Evolutionary conservation across 2,797 vertebrate species (phyloP).

Genomic region (Sebastiscus tertius): DNA sequence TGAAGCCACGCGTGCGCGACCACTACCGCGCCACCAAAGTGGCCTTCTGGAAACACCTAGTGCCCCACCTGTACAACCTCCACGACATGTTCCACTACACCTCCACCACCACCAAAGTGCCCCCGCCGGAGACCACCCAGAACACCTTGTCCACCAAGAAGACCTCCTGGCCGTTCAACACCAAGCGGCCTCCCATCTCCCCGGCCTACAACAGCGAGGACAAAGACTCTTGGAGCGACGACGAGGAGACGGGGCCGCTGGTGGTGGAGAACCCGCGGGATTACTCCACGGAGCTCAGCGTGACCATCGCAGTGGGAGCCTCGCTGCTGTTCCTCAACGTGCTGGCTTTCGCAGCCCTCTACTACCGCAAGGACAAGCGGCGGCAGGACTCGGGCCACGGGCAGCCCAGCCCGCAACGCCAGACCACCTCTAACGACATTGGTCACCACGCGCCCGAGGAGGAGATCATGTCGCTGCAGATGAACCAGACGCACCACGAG

Average conservation of each 20-base stretch:
- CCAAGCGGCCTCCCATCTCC: slow-evolving; percentile 94
- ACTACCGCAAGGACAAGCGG: slow-evolving; percentile 98
- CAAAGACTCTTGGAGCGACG: slow-evolving; percentile 90
- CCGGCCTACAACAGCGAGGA: slow-evolving; percentile 94
- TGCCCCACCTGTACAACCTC: slow-evolving; percentile 96
- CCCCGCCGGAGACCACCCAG: slow-evolving; percentile 93
- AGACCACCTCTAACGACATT: slow-evolving; percentile 87
- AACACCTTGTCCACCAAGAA: slow-evolving; percentile 94
- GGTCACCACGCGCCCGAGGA: slow-evolving; percentile 91
- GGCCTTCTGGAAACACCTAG: slow-evolving; percentile 98
- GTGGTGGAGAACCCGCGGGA: slow-evolving; percentile 94
- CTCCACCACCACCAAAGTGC: slow-evolving; percentile 98
- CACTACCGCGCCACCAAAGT: slow-evolving; percentile 98
- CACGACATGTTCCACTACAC: slow-evolving; percentile 99
- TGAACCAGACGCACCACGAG: slow-evolving; percentile 93
- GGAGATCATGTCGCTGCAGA: slow-evolving; percentile 96
- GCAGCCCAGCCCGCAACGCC: slow-evolving; percentile 92
- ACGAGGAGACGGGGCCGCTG: slow-evolving; percentile 89
- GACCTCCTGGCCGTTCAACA: slow-evolving; percentile 89
- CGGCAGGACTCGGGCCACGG: slow-evolving; percentile 91
- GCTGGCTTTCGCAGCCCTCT: slow-evolving; percentile 95
- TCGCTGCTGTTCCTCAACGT: slow-evolving; percentile 98
- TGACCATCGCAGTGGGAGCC: slow-evolving; percentile 96
- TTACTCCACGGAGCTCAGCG: slow-evolving; percentile 97
- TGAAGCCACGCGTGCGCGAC: slow-evolving; percentile 95